Percentiles rank a stretch among this genome's conserved stretches.
Conservation (phyloP, 64 coral and sea anemone genomes). For the Pocillopora damicornis region DNA sequence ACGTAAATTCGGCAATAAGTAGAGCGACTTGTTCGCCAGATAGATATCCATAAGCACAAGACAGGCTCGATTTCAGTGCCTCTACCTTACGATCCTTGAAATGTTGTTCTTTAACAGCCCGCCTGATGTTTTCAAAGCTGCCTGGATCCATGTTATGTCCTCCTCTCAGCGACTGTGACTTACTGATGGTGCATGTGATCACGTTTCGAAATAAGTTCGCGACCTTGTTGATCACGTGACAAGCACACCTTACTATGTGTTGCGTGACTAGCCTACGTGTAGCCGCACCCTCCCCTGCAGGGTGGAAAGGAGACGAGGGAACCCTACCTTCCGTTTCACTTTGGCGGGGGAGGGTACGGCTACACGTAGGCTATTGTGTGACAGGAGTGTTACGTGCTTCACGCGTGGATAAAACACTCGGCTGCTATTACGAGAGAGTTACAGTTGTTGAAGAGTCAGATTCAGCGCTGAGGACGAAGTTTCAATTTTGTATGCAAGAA, state of each 20-base stretch:
- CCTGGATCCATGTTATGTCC: not conserved
- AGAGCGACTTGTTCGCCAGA: conserved; percentile 47
- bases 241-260: not conserved
- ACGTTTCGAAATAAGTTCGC: not conserved
- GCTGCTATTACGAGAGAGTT: no score
- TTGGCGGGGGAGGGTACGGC: no score
- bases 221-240: not conserved
- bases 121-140: conserved; percentile 36
- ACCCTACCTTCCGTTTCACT: no score
- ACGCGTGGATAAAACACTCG: no score
- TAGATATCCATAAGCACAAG: conserved; percentile 32
- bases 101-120: not conserved
- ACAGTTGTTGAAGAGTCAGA: no score
- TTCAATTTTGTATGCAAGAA: no score
- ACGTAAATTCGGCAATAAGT: conserved; percentile 38
- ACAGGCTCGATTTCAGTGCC: conserved; percentile 12
- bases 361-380: no score
- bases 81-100: conserved; percentile 57
- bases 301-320: no score
- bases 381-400: no score
- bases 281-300: no score
- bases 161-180: not conserved
- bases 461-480: no score
- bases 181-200: not conserved
- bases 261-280: not conserved